Conservation (phyloP, 2,113 vertebrate species). For the Myodes glareolus region DNA sequence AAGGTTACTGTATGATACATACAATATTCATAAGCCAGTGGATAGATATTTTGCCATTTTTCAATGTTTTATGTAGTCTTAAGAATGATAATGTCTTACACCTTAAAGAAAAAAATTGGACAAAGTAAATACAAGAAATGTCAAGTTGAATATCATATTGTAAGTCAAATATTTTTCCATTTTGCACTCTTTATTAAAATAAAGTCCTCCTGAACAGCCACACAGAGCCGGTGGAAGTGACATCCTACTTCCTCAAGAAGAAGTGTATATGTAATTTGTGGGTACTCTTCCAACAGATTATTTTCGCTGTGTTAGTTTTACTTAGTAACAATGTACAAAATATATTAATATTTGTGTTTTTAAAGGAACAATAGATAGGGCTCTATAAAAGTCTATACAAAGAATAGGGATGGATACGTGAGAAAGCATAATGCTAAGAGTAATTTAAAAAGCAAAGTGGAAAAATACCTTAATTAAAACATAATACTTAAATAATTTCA, state of each 20-base stretch:
- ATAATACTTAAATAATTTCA: neutral
- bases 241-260: neutral
- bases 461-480: slow-evolving; percentile 12
- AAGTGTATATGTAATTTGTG: neutral
- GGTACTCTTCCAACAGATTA: neutral
- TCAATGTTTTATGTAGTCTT: neutral
- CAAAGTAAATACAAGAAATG: neutral
- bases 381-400: neutral
- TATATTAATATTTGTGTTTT: neutral
- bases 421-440: neutral
- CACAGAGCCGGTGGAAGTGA: neutral
- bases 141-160: neutral
- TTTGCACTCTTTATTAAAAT: neutral
- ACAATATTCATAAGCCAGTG: neutral
- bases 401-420: neutral
- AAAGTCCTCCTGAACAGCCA: neutral
- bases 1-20: slow-evolving; percentile 6
- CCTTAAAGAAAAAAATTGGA: slow-evolving; percentile 26
- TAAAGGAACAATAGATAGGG: neutral
- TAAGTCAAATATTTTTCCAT: neutral
- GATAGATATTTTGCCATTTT: neutral
- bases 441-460: no score
- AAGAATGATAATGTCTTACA: slow-evolving; percentile 5
- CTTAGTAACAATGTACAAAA: slow-evolving; percentile 6
- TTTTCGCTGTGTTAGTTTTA: neutral